Evolutionary conservation across 2,113 vertebrate genomes (phyloP).

Genomic region (Stictonetta naevosa): DNA sequence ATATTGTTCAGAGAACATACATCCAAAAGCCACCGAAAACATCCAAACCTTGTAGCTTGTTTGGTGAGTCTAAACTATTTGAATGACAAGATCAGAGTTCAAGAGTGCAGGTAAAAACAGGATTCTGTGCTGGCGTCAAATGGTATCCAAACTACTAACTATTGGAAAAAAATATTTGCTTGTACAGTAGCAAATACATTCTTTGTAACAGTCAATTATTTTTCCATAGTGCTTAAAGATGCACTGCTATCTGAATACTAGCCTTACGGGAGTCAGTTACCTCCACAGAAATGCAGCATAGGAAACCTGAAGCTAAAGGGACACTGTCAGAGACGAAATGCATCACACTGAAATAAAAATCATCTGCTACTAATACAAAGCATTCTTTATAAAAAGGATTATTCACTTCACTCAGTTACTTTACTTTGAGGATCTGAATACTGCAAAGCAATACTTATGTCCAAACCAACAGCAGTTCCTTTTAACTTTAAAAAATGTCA

Average conservation of each 20-base stretch:
- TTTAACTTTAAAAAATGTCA: background rate
- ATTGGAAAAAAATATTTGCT: background rate
- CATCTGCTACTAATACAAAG: background rate
- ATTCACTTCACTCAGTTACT: background rate
- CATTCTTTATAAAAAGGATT: background rate
- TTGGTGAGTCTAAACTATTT: background rate
- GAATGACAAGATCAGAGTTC: slow-evolving; percentile 15
- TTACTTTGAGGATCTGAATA: background rate
- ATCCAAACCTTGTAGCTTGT: slow-evolving; percentile 27
- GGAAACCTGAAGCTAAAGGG: background rate
- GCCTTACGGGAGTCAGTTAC: background rate
- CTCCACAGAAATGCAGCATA: background rate
- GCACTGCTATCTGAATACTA: background rate
- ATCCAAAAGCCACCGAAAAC: slow-evolving; percentile 71
- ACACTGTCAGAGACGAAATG: background rate
- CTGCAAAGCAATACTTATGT: background rate
- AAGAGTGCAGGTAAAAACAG: slow-evolving; percentile 11
- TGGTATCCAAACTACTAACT: background rate
- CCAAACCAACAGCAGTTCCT: background rate
- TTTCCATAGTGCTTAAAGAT: background rate
- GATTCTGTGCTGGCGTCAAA: background rate
- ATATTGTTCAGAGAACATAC: slow-evolving; percentile 58
- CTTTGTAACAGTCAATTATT: background rate
- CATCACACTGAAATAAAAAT: background rate
- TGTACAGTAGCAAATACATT: background rate